Conservation (phyloP, 2,113 vertebrate genomes). For the Rhinichthys klamathensis region DNA sequence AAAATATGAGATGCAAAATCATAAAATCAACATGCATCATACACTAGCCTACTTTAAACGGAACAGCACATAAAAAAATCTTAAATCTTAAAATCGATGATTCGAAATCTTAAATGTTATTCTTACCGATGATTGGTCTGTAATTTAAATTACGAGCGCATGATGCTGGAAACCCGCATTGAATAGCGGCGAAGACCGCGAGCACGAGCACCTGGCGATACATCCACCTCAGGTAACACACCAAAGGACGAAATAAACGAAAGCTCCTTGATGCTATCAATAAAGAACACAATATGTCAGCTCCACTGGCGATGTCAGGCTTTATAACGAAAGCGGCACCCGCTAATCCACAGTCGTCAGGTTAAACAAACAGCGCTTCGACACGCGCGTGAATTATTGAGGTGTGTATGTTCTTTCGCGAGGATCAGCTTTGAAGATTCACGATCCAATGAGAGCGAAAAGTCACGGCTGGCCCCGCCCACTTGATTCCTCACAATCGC, state of each 20-base stretch:
- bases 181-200: constrained; percentile 62
- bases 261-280: background rate
- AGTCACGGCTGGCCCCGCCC: background rate
- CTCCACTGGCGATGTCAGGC: background rate
- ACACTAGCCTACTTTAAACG: background rate
- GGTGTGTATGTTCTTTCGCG: background rate
- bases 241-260: background rate
- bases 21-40: no score
- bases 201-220: constrained; percentile 59
- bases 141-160: constrained; percentile 58
- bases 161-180: constrained; percentile 55
- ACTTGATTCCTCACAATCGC: background rate
- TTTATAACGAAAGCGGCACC: background rate
- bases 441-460: background rate
- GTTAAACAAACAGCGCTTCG: background rate
- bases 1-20: background rate
- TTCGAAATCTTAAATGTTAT: background rate
- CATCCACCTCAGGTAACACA: constrained; percentile 62
- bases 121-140: constrained; percentile 76
- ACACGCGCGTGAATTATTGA: background rate
- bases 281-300: background rate
- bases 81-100: no score
- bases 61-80: background rate
- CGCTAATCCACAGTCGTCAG: background rate
- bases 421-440: background rate